phyloP scores from a whole-genome alignment of 1,140 invertebrate genomes.

The Caenorhabditis briggsae region DNA sequence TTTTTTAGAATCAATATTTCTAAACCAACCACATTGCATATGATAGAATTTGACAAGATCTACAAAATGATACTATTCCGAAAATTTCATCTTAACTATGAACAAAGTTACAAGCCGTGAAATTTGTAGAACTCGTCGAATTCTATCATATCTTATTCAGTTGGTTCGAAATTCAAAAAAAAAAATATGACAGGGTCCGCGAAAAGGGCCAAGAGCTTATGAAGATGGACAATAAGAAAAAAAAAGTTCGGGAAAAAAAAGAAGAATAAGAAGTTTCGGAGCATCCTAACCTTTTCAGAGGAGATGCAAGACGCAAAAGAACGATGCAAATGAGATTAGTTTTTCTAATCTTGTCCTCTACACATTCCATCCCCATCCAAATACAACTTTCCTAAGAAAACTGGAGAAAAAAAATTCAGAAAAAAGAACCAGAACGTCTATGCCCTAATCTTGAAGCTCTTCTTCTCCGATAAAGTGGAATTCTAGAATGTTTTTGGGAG shows the following conservation, averaged over 20 bases:
- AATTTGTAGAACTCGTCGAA: no score
- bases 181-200: no score
- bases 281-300: constrained; percentile 46
- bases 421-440: constrained; percentile 48
- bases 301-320: background rate
- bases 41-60: no score
- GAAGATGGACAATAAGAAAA: background rate
- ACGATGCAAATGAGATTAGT: constrained; percentile 54
- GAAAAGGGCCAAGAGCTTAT: no score
- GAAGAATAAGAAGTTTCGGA: background rate
- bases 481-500: constrained; percentile 5
- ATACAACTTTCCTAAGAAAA: background rate
- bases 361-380: background rate
- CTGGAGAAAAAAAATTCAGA: background rate
- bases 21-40: no score
- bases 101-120: no score
- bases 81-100: no score
- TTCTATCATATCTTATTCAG: no score
- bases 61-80: no score
- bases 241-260: background rate
- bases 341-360: constrained; percentile 44
- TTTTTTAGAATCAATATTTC: no score
- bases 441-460: constrained; percentile 36
- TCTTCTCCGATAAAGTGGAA: constrained; percentile 19
- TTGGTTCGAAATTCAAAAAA: no score